phyloP scores from a whole-genome alignment of 2,888 invertebrate species.

The Volucella bombylans region DNA sequence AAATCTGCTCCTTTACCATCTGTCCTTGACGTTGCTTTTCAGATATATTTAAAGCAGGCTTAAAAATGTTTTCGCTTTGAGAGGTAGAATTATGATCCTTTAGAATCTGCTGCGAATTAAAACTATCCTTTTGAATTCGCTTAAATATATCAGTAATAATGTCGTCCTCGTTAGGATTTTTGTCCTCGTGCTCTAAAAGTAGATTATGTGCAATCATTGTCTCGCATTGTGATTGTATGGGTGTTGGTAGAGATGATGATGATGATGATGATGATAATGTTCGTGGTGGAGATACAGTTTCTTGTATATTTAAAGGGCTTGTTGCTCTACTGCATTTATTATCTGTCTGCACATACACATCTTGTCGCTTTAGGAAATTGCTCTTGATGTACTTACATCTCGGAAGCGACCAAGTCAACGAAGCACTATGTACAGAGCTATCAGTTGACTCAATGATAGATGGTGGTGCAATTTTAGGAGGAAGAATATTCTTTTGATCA shows the following conservation, averaged over 20 bases:
- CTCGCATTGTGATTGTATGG: neutral
- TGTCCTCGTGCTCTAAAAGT: neutral
- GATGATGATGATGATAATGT: neutral
- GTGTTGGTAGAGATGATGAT: neutral
- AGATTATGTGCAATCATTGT: neutral
- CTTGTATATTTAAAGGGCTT: neutral
- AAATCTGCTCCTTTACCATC: neutral
- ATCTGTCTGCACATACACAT: constrained; percentile 56
- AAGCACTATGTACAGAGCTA: no score
- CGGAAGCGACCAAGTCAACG: no score
- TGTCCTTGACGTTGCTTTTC: neutral
- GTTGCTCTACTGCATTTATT: neutral
- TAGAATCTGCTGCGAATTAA: constrained; percentile 19
- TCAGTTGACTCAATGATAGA: no score
- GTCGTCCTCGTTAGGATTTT: constrained; percentile 27
- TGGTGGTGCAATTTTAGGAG: no score
- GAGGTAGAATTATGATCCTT: neutral
- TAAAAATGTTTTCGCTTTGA: neutral
- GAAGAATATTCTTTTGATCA: no score
- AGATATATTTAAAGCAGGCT: neutral
- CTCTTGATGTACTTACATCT: neutral
- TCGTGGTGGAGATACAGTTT: neutral
- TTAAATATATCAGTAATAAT: constrained; percentile 48
- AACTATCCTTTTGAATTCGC: constrained; percentile 39
- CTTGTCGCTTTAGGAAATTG: constrained; percentile 5